Evolutionary conservation across 2,797 vertebrate genomes (phyloP).

Genomic region (Natrix natrix): DNA sequence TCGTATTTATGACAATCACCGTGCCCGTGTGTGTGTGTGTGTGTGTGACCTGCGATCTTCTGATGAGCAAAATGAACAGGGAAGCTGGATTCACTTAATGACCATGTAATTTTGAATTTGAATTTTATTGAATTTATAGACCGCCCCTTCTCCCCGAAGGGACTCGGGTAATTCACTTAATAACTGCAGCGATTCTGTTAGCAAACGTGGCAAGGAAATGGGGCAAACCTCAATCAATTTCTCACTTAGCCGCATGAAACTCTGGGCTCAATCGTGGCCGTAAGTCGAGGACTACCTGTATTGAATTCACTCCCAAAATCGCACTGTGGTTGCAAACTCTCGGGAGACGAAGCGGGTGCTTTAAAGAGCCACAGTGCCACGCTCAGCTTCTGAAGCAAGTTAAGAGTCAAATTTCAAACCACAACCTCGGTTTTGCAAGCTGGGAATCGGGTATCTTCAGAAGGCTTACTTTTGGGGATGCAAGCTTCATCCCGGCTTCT

Average conservation of each 20-base stretch:
- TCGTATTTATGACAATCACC: not conserved
- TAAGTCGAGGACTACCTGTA: not conserved
- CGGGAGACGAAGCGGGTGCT: not conserved
- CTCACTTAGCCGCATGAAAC: no score
- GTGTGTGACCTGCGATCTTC: no score
- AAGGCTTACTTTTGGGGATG: not conserved
- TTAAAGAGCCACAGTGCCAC: not conserved
- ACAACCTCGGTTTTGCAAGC: not conserved
- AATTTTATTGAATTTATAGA: no score
- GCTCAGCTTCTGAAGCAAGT: not conserved
- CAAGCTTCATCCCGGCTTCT: no score
- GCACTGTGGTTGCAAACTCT: not conserved
- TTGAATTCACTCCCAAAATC: not conserved
- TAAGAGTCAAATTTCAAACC: not conserved
- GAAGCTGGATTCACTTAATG: not conserved
- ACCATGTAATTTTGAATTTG: no score
- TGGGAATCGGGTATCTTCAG: not conserved
- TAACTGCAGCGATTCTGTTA: not conserved
- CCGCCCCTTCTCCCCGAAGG: no score
- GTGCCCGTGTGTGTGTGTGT: no score
- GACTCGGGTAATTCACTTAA: no score
- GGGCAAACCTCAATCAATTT: fast-evolving
- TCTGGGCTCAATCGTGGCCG: fast-evolving
- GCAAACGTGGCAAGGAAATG: not conserved
- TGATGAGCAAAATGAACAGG: no score